These are phyloP conservation scores for Lamellibrachia satsuma DNA, from an alignment of 2,888 invertebrate species.

Conservation along the genomic window DNA sequence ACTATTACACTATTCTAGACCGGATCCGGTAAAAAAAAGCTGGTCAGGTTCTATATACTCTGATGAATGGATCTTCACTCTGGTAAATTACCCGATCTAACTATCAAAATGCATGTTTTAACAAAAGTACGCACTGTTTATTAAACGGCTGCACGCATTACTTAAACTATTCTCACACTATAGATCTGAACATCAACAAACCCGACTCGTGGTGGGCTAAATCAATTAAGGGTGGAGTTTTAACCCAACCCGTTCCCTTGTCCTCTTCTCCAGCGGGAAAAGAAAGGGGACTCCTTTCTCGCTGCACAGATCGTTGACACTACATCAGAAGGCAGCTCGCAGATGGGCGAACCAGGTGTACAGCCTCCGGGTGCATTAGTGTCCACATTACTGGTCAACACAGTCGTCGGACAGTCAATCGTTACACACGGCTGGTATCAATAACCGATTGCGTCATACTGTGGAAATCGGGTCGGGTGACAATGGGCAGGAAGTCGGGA, in stretches of 20 bases:
- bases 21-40: too few species aligned
- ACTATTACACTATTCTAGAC: too few species aligned
- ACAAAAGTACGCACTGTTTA: too few species aligned
- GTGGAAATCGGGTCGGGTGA: background rate
- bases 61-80: too few species aligned
- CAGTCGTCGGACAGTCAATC: background rate
- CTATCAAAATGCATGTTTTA: too few species aligned
- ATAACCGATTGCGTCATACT: background rate
- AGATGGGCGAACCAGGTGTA: background rate
- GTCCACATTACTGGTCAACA: background rate
- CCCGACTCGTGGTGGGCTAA: too few species aligned
- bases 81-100: too few species aligned
- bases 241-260: background rate
- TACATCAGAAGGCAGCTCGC: background rate
- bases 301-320: background rate
- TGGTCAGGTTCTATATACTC: too few species aligned
- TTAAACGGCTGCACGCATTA: too few species aligned
- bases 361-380: background rate
- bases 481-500: slow-evolving; percentile 1
- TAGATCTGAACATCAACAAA: too few species aligned
- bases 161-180: too few species aligned
- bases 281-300: background rate
- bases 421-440: background rate
- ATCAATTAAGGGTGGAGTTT: too few species aligned
- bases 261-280: background rate